Percentiles rank a stretch among this genome's conserved stretches.
Conservation (phyloP, 2,888 invertebrate genomes). For the Tetheella fluctuosa region DNA sequence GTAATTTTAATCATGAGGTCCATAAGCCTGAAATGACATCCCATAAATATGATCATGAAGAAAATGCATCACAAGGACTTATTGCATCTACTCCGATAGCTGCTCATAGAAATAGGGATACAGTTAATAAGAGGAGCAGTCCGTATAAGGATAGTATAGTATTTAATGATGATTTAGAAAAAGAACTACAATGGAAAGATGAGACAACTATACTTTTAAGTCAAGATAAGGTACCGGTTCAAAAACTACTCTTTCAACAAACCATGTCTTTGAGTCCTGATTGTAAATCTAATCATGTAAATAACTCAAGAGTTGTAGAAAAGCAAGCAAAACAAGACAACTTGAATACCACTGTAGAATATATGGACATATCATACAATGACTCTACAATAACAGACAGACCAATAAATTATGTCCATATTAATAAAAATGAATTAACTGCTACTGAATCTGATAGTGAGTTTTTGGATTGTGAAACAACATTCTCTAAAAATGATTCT, state of each 20-base stretch:
- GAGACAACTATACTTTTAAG: constrained; percentile 71
- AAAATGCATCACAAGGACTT: constrained; percentile 30
- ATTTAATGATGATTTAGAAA: constrained; percentile 75
- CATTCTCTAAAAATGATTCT: constrained; percentile 62
- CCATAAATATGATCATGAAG: constrained; percentile 22
- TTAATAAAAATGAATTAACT: constrained; percentile 30
- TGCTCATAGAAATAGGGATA: constrained; percentile 51
- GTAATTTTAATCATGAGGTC: constrained; percentile 20
- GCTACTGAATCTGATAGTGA: constrained; percentile 68
- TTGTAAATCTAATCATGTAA: constrained; percentile 22
- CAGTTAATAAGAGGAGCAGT: constrained; percentile 58
- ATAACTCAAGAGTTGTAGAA: neutral
- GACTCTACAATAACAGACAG: constrained; percentile 51
- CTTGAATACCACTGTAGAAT: constrained; percentile 59
- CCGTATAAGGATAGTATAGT: constrained; percentile 70
- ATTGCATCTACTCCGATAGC: constrained; percentile 67
- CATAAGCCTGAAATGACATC: constrained; percentile 21
- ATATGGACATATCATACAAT: constrained; percentile 71
- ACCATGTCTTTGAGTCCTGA: constrained; percentile 22
- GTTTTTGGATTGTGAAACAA: constrained; percentile 77
- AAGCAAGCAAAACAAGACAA: constrained; percentile 23
- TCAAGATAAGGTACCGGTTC: constrained; percentile 70
- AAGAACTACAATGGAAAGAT: constrained; percentile 74
- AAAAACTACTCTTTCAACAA: constrained; percentile 62
- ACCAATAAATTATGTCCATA: constrained; percentile 43